Conservation (phyloP, 2,888 invertebrate genomes). For the Beris chalybata region DNA sequence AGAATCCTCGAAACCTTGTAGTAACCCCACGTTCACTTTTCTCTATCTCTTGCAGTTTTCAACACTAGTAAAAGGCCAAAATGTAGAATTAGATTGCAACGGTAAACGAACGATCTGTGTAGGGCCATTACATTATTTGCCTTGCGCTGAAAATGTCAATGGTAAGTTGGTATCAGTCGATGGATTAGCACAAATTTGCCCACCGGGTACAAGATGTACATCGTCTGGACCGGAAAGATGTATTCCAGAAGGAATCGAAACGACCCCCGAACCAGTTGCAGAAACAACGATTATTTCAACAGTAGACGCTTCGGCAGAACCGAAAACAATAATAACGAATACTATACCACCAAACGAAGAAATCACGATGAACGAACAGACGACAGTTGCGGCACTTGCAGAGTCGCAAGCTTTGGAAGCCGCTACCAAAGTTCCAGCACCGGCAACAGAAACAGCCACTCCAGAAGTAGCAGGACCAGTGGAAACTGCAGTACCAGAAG, state of each 20-base stretch:
- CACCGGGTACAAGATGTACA: slow-evolving; percentile 45
- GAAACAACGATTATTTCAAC: not conserved
- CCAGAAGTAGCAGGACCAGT: too few relatives aligned
- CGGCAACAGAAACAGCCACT: too few relatives aligned
- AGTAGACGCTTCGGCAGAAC: slow-evolving; percentile 21
- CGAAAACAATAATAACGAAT: slow-evolving; percentile 24
- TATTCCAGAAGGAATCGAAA: slow-evolving; percentile 40
- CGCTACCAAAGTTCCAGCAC: too few relatives aligned
- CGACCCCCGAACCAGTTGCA: not conserved
- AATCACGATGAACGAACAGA: too few relatives aligned
- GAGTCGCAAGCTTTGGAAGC: too few relatives aligned
- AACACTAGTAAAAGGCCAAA: slow-evolving; percentile 45
- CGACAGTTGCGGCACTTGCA: too few relatives aligned
- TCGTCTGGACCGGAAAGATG: slow-evolving; percentile 50
- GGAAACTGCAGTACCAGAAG: too few relatives aligned
- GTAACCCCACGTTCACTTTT: slow-evolving; percentile 9
- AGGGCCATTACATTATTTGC: slow-evolving; percentile 48
- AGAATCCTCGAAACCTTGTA: too few relatives aligned
- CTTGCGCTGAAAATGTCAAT: slow-evolving; percentile 42
- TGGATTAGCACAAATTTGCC: slow-evolving; percentile 44
- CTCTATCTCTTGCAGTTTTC: slow-evolving; percentile 44
- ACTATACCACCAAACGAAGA: slow-evolving; percentile 16
- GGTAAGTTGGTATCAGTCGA: slow-evolving; percentile 42
- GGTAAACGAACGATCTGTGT: slow-evolving; percentile 50
- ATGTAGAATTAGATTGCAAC: slow-evolving; percentile 44